Base-by-base conservation (phyloP, 1,140 invertebrate species). In the Epicauta chinensis region DNA sequence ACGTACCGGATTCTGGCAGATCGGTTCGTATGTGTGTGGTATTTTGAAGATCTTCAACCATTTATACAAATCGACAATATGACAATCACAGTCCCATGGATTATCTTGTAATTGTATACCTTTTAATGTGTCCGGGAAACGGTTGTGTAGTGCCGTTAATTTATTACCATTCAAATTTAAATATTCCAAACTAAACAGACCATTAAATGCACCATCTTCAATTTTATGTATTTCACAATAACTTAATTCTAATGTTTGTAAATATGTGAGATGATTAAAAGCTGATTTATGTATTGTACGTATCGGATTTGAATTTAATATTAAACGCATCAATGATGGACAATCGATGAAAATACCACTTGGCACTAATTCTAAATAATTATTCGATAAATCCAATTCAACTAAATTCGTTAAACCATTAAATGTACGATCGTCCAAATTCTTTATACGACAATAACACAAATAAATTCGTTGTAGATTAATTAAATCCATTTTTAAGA, bases 71-170 rank as follows among this genome's bases (percentile, higher is more conserved):
- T 86, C 81, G 34, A 83, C 69, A 37, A 93, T 72, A 45, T 81
- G 78, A 66, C 91, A 95, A 66, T 93, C 88, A 69, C 91, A 95
- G 37, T 81, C 76, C 91, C 91, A 95, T 37, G 87, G 83, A 75
- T 95, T 95, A 61, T 84, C 84, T 63, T 93, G 84, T 16, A 94
- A 72, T 45, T 86, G 83, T 16, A 93, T 77, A 32, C 85, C 87
- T 52, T 87, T 81, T 31, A 93, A 70, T 37, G 77, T 79, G 48
- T 82, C 79, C 1, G 86, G 84, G 31, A 92, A 74, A 51, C 87
- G 81, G 52, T n/a, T 34, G 32, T 7, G 81, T 75, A 23, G 74
- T 71, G 12, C 84, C 86, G 62, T 80, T 75, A 53, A 91, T 56
- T 79, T 79, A 73, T 95, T 95, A 48, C 83, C 85, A 60, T 91